Base-by-base conservation (phyloP, 2,888 invertebrate species). In the Salticus scenicus region DNA sequence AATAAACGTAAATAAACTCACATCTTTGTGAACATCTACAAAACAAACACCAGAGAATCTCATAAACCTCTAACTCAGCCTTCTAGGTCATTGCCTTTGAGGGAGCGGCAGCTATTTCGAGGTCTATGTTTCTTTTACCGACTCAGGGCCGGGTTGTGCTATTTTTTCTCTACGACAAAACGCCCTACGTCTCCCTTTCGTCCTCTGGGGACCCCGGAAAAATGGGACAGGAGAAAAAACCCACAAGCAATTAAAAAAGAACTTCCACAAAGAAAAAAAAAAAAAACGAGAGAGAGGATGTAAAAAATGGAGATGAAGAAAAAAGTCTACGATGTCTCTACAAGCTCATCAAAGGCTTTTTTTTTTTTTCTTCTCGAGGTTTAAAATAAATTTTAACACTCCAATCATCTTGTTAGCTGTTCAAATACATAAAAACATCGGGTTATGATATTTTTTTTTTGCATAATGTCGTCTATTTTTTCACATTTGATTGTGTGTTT, bases 41-140 rank as follows among this genome's bases (percentile, higher is more conserved):
- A n/a, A n/a, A n/a, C n/a, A n/a, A n/a, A n/a, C n/a, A n/a, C n/a
- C n/a, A n/a, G n/a, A n/a, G n/a, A 76, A 82, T 75, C 82, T 64
- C 75, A 64, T 76, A 75, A 71, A 83, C 83, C 83, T 67, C 47
- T 72, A n/a, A n/a, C n/a, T n/a, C n/a, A n/a, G 67, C n/a, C 72
- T 73, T 67, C 51, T 67, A 83, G 83, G 83, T 83, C 83, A 83
- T 83, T 83, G 83, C 83, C 83, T 83, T 77, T 77, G 77, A 72
- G 67, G 83, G 83, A 77, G 71, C 37, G 17, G 33, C 24, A 64
- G 41, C 76, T 83, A 77, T 83, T 83, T 77, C 28, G 57, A 72
- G 67, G 41, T 31, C 30, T 33, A 33, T 51, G 75, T 63, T 75
- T 73, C 76, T 83, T 77, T 83, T 83, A 66, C 72, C 37, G 51